phyloP scores from a whole-genome alignment of 2,113 vertebrate genomes.

The Rhea pennata region DNA sequence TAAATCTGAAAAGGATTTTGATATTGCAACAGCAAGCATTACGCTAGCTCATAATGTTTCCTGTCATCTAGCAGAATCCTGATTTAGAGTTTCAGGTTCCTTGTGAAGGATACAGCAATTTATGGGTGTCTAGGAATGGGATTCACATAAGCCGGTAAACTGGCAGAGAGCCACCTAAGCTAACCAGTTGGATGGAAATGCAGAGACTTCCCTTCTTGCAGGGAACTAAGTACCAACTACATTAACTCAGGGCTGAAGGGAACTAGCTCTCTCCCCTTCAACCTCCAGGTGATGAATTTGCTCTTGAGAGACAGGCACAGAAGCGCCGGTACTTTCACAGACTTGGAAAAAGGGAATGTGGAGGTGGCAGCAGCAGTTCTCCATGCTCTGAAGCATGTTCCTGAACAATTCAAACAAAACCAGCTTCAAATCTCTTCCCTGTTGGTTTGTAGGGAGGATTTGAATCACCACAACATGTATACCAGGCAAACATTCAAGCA shows the following conservation, averaged over 20 bases:
- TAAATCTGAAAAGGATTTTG: fast-evolving
- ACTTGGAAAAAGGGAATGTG: background rate
- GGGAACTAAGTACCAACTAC: background rate
- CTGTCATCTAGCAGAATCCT: background rate
- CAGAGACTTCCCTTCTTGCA: background rate
- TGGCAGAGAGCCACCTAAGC: background rate
- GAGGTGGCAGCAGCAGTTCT: background rate
- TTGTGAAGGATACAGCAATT: background rate
- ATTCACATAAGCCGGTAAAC: background rate
- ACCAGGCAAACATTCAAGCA: background rate
- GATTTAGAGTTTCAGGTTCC: background rate
- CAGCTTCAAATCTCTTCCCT: background rate
- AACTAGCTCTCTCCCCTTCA: background rate
- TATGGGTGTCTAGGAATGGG: background rate
- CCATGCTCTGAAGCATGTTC: background rate
- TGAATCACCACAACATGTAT: background rate
- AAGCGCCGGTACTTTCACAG: background rate
- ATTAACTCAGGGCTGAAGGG: background rate
- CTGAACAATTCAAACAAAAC: background rate
- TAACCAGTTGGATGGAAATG: background rate
- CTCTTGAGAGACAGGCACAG: background rate
- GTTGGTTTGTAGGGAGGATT: background rate
- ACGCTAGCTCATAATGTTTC: background rate
- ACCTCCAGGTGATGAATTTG: background rate
- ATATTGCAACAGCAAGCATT: background rate